A percentile compares a stretch with the other conserved stretches of the same genome.
Conservation (phyloP, 1,140 invertebrate species). For the Hylaeus anthracinus region DNA sequence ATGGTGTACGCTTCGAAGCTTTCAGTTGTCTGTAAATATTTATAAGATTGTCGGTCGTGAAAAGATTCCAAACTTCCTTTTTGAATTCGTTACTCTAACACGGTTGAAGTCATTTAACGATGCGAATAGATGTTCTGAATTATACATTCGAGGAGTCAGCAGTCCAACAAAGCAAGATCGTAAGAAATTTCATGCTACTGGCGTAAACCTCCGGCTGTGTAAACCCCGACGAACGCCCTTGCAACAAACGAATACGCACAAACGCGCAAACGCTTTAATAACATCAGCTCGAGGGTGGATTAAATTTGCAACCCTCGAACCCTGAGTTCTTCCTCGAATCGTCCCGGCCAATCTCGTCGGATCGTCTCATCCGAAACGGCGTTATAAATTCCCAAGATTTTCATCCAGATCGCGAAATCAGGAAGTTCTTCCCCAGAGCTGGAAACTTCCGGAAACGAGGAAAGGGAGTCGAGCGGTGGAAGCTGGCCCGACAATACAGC, state of each 20-base stretch:
- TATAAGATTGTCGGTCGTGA: no score
- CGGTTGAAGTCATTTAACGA: no score
- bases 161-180: no score
- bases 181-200: neutral
- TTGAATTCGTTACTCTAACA: no score
- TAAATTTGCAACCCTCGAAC: neutral
- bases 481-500: neutral
- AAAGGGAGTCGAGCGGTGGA: neutral
- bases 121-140: no score
- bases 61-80: no score
- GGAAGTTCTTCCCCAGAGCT: neutral
- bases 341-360: neutral
- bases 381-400: constrained; percentile 17
- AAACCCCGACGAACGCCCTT: neutral
- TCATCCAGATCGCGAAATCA: neutral
- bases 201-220: neutral
- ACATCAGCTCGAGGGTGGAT: neutral
- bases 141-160: no score
- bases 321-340: no score
- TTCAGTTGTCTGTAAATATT: no score
- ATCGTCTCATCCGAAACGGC: neutral
- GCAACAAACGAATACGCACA: neutral
- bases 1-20: no score
- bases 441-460: neutral
- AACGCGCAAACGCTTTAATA: neutral